These are phyloP conservation scores for Pristionchus pacificus DNA, from an alignment of 1,140 invertebrate species.

Conservation along the genomic window DNA sequence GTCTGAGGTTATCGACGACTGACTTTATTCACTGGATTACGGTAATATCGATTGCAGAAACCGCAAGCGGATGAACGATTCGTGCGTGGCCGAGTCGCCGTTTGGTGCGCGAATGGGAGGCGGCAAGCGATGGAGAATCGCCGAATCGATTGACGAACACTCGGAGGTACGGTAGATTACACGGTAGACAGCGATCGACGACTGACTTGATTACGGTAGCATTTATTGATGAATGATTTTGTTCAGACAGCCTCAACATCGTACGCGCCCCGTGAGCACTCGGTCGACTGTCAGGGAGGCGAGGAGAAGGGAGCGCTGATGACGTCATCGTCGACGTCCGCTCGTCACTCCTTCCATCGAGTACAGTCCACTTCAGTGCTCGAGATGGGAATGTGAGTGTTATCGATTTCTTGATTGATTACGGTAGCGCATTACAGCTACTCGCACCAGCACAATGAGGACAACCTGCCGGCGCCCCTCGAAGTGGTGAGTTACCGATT, in stretches of 20 bases:
- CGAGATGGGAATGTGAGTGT: neutral
- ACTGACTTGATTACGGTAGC: neutral
- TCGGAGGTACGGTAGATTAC: neutral
- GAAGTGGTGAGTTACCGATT: neutral
- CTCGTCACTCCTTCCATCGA: neutral
- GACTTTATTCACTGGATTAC: no score
- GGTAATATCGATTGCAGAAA: neutral
- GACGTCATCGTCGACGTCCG: neutral
- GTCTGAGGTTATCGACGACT: neutral
- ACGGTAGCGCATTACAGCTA: no score
- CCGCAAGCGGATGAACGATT: neutral
- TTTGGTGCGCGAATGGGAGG: neutral
- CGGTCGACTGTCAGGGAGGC: no score
- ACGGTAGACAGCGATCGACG: neutral
- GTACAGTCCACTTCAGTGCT: neutral
- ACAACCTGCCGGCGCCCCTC: neutral
- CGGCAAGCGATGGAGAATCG: neutral
- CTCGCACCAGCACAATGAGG: neutral
- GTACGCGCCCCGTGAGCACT: neutral
- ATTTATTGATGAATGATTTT: neutral
- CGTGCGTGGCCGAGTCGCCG: neutral
- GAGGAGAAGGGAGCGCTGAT: no score
- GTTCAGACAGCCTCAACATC: neutral
- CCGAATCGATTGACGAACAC: neutral
- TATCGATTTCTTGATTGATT: no score